These are phyloP conservation scores for Otocyon megalotis DNA, from an alignment of 2,113 vertebrate species.

Conservation along the genomic window DNA sequence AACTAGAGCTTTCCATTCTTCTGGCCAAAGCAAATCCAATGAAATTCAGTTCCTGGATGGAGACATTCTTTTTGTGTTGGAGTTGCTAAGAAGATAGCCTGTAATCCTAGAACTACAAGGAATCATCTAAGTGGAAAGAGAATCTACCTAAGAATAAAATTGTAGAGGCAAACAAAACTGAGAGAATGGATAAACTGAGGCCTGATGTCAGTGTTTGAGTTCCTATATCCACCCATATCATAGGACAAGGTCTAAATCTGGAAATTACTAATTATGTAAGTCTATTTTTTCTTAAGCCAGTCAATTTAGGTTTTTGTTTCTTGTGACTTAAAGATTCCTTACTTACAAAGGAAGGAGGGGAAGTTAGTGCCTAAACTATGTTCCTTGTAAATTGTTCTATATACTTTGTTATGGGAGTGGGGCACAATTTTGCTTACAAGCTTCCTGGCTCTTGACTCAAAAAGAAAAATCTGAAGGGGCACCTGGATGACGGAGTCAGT, in stretches of 20 bases:
- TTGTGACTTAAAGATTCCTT: background rate
- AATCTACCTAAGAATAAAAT: background rate
- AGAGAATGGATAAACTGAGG: background rate
- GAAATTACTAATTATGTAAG: background rate
- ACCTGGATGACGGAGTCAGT: background rate
- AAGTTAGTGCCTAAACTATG: background rate
- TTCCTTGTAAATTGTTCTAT: background rate
- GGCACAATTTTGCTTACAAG: background rate
- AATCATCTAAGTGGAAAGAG: background rate
- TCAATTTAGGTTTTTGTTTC: background rate
- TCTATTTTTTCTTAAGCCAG: background rate
- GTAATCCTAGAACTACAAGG: background rate
- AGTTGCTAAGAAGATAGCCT: background rate
- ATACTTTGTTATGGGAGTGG: background rate
- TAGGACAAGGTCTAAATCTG: background rate
- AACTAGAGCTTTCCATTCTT: background rate
- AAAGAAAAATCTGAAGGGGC: background rate
- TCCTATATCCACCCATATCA: rapidly evolving
- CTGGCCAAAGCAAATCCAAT: background rate
- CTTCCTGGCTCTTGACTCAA: background rate
- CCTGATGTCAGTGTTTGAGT: background rate
- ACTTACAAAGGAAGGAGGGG: background rate
- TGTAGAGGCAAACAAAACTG: background rate
- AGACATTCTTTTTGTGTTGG: background rate
- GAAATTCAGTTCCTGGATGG: background rate